Evolutionary conservation across 2,797 vertebrate species (phyloP).

Genomic region (Notamacropus eugenii): DNA sequence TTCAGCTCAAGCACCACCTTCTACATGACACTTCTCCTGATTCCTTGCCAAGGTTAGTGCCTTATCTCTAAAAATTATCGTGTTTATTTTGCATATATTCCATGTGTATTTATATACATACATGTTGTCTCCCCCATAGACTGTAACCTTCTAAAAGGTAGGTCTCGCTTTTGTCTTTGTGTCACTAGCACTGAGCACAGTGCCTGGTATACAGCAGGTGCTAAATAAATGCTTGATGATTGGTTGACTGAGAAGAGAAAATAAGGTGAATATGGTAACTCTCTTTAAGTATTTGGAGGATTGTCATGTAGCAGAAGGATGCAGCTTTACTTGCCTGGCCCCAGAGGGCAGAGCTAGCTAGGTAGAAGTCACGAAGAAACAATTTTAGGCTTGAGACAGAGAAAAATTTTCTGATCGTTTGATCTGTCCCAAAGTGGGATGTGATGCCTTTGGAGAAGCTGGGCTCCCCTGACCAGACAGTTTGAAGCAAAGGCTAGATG

Average conservation of each 20-base stretch:
- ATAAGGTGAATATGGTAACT: not conserved
- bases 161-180: not conserved
- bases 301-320: not conserved
- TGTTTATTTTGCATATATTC: not conserved
- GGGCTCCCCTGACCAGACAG: not conserved
- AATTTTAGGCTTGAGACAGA: not conserved
- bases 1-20: not conserved
- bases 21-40: not conserved
- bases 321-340: not conserved
- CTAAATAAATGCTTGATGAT: not conserved
- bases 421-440: not conserved
- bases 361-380: not conserved
- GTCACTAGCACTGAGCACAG: not conserved
- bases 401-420: not conserved
- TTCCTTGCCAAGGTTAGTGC: not conserved
- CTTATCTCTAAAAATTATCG: not conserved
- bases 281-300: not conserved
- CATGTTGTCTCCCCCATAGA: not conserved
- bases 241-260: not conserved
- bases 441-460: not conserved
- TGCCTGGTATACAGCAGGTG: not conserved
- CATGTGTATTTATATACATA: not conserved
- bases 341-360: not conserved
- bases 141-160: not conserved
- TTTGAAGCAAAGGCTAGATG: not conserved